These are phyloP conservation scores for Agrilus biguttatus DNA, from an alignment of 2,888 invertebrate genomes.

Conservation along the genomic window DNA sequence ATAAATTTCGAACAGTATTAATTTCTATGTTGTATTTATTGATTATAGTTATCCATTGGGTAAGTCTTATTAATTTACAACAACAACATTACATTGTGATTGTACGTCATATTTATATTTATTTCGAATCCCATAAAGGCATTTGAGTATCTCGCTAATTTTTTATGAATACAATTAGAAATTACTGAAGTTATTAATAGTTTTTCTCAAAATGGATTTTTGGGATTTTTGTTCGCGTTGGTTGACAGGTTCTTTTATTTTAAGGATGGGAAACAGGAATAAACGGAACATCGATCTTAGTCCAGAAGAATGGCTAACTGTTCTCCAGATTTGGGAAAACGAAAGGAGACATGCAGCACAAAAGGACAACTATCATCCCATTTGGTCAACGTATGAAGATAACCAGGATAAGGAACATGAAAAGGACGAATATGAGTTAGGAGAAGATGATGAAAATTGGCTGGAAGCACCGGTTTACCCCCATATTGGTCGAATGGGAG, in stretches of 20 bases:
- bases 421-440: constrained; percentile 37
- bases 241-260: constrained; percentile 6
- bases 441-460: constrained; percentile 41
- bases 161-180: too few relatives aligned
- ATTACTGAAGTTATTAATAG: too few relatives aligned
- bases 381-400: constrained; percentile 35
- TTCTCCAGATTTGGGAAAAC: constrained; percentile 45
- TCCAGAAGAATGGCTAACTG: constrained; percentile 44
- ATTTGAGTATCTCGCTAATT: too few relatives aligned
- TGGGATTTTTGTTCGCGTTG: too few relatives aligned
- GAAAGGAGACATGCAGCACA: constrained; percentile 30
- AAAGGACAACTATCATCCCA: constrained; percentile 21
- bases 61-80: too few relatives aligned
- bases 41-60: too few relatives aligned
- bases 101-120: too few relatives aligned
- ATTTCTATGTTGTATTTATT: too few relatives aligned
- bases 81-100: too few relatives aligned
- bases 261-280: constrained; percentile 29
- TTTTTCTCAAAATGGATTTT: too few relatives aligned
- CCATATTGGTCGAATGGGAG: constrained; percentile 27
- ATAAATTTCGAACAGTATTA: too few relatives aligned
- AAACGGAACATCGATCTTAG: constrained; percentile 46
- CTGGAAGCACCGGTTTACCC: constrained; percentile 43
- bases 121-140: too few relatives aligned
- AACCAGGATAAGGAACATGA: constrained; percentile 32